Percentiles rank a stretch among this genome's conserved stretches.
These are phyloP conservation scores for Laticauda colubrina DNA, from an alignment of 2,113 vertebrate species.

Conservation along the genomic window DNA sequence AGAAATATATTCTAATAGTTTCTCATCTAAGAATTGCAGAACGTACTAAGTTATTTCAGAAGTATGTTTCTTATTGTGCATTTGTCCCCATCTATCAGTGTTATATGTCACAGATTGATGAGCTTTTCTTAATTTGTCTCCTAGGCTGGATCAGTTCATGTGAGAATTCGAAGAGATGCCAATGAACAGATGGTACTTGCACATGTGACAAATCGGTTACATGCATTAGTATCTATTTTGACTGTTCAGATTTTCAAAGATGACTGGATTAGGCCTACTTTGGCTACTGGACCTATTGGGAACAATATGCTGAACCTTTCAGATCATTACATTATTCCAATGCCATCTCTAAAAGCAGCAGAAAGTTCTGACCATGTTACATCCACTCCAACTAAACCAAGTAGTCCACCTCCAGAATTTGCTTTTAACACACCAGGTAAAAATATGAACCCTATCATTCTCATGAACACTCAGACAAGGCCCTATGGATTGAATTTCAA, in stretches of 20 bases:
- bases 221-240: conserved; percentile 85
- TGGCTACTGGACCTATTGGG: conserved; percentile 76
- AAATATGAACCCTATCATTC: conserved; percentile 79
- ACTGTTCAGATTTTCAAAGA: conserved; percentile 98
- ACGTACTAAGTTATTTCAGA: neutral
- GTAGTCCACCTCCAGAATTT: conserved; percentile 92
- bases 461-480: conserved; percentile 76
- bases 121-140: conserved; percentile 43
- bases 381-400: conserved; percentile 88
- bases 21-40: neutral
- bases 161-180: conserved; percentile 93
- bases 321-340: conserved; percentile 77
- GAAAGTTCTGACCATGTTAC: conserved; percentile 79
- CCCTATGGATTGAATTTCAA: conserved; percentile 80
- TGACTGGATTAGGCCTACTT: conserved; percentile 88
- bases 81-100: neutral
- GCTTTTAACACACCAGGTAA: conserved; percentile 89
- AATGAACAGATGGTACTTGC: conserved; percentile 98
- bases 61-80: neutral
- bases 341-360: conserved; percentile 65
- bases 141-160: conserved; percentile 94
- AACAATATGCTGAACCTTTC: conserved; percentile 73
- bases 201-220: conserved; percentile 92
- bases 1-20: neutral
- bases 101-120: neutral